Percentiles rank a stretch among this genome's conserved stretches.
These are phyloP conservation scores for Micrasema longulum DNA, from an alignment of 1,140 invertebrate species.

Conservation along the genomic window DNA sequence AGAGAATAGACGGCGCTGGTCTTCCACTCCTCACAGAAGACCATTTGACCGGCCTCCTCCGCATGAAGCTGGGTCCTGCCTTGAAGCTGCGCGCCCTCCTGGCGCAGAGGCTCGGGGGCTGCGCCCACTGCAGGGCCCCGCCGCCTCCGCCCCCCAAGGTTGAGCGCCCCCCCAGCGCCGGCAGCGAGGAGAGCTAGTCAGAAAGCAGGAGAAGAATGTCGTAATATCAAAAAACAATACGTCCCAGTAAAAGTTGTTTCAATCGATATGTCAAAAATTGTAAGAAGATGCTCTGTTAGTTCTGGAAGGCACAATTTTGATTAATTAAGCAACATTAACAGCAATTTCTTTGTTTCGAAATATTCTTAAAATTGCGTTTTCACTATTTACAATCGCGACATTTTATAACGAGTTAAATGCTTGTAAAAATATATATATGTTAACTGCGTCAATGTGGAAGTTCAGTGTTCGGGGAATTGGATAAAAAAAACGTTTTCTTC, in stretches of 20 bases:
- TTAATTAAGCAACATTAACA: not conserved
- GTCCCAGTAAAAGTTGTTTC: not conserved
- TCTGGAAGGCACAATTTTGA: not conserved
- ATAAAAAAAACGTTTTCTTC: too few relatives aligned
- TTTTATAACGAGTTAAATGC: too few relatives aligned
- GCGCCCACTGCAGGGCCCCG: slow-evolving; percentile 57
- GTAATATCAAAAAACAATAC: not conserved
- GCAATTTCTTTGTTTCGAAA: not conserved
- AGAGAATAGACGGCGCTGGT: slow-evolving; percentile 90
- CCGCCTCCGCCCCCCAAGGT: slow-evolving; percentile 14
- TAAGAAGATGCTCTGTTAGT: not conserved
- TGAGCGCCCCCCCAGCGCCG: slow-evolving; percentile 25
- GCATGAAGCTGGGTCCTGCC: slow-evolving; percentile 95
- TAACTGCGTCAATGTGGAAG: too few relatives aligned
- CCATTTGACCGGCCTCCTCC: slow-evolving; percentile 88
- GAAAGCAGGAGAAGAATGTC: not conserved
- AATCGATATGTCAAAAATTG: too few relatives aligned
- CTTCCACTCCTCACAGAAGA: slow-evolving; percentile 91
- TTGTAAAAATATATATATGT: too few relatives aligned
- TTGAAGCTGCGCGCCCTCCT: slow-evolving; percentile 86
- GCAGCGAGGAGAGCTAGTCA: slow-evolving; percentile 47
- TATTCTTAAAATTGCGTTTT: not conserved
- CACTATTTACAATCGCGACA: too few relatives aligned
- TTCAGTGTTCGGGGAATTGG: too few relatives aligned
- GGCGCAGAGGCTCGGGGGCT: slow-evolving; percentile 79